These are phyloP conservation scores for Porites divaricata DNA, from an alignment of 92 coral and sea anemone genomes.

Conservation along the genomic window DNA sequence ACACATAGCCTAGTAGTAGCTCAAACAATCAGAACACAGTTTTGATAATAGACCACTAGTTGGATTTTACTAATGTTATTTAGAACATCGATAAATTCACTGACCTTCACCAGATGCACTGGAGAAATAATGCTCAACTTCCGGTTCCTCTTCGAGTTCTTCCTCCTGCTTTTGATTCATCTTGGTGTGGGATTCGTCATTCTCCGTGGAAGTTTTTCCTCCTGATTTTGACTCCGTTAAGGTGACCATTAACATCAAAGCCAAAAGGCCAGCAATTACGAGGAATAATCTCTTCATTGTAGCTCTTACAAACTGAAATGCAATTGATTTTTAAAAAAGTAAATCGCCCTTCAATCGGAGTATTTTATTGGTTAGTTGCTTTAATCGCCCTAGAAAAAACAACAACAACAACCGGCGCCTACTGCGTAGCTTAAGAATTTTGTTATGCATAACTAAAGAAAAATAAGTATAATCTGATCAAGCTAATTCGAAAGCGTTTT, in stretches of 20 bases:
- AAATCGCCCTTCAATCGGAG: not conserved
- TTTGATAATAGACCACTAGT: no score
- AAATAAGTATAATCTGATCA: no score
- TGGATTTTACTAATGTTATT: no score
- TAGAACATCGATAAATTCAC: not conserved
- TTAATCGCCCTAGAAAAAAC: no score
- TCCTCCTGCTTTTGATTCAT: not conserved
- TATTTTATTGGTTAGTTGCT: no score
- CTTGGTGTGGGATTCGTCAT: not conserved
- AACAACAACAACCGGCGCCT: no score
- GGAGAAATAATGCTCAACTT: not conserved
- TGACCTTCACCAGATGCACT: not conserved
- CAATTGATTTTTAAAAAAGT: no score
- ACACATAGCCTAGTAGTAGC: no score
- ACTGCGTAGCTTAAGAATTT: no score
- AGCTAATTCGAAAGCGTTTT: no score
- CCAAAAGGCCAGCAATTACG: not conserved
- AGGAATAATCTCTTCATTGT: not conserved
- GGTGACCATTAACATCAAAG: not conserved
- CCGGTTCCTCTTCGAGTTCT: not conserved
- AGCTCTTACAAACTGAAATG: not conserved
- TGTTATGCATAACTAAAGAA: no score
- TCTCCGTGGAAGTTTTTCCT: not conserved
- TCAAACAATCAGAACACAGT: no score
- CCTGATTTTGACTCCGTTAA: not conserved